Evolutionary conservation across 2,888 invertebrate genomes (phyloP), one percentile per base, ranked within the genome.

Genomic region (Lysandra bellargus): DNA sequence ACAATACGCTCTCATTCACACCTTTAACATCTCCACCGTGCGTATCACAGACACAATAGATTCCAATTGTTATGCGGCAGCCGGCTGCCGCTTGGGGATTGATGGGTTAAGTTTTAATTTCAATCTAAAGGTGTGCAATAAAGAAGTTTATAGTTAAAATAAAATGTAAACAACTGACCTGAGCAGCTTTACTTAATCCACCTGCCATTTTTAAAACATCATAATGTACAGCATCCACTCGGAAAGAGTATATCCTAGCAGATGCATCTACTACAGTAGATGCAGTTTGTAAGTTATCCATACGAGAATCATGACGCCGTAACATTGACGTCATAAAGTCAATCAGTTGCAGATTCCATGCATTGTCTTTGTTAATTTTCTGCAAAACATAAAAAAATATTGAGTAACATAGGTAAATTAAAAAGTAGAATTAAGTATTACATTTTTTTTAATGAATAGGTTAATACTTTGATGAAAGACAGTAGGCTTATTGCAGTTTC

Each of bases 291-390:
- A 97, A 93, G 85, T 96, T 96, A 80, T 97, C 96, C 91, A 97
- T 95, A 7, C 96, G 96, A 2, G 95, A 95, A 86, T 97, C 96
- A 85, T 96, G 96, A 78, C 96, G 96, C 69, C 95, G 95, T n/a
- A 98, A 87, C 92, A 98, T 95, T 33, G 96, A 96, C 0, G 96
- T 95, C 95, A 98, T 96, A 84, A 97, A 97, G 88, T 99, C 98
- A 84, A 98, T 98, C 76, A 98, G 95, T 82, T 97, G 97, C 1
- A 98, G 92, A 82, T 96, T 97, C 96, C 98, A 99, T 0, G 98
- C 98, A 95, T 98, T 98, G 87, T 98, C 98, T 78, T 96, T 95
- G 85, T 96, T 98, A 83, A 99, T 97, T 96, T 98, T 98, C 97
- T 97, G 90, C 5, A 95, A 89, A 80, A 12, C 12, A 3, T 53